Base-by-base conservation (phyloP, 2,888 invertebrate species). In the Latrodectus hesperus region DNA sequence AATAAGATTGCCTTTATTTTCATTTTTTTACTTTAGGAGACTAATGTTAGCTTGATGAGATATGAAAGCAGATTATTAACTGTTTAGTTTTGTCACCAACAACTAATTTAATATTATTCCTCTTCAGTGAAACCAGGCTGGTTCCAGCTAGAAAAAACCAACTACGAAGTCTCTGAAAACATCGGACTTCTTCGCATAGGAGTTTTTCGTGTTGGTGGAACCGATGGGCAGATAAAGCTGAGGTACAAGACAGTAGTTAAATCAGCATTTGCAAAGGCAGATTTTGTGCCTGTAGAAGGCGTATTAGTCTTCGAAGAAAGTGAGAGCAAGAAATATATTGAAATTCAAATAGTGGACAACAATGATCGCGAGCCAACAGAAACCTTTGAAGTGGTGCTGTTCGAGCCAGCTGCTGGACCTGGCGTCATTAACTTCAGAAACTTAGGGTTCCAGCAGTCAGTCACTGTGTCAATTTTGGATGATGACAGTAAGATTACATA, bases 301-400 rank as follows among this genome's bases (percentile, higher is more conserved):
- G 92, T 93, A 38, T 84, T 94, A 4, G 92, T 92, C 5, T 94
- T 94, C 91, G 92, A 92, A 72, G 92, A 93, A 6, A 92, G 93
- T 51, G 94, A 94, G 89, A 92, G 91, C 49, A 92, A 93, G 88
- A 93, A 93, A 90, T 91, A 92, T 89, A 90, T 94, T 17, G 91
- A 91, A 26, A 92, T 94, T 3, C 93, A 93, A 88, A 93, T 94
- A 85, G 91, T 94, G 5, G 93, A 94, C 85, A 94, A 94, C 90
- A 93, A 93, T 83, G 93, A 93, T 85, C 94, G 94, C 94, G 94
- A 94, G 91, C 94, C 94, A 0, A 94, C 94, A 90, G 94, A 94
- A 91, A 93, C 93, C 88, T 94, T 94, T 22, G 71, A 83, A 90
- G 22, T 91, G 91, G 65, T 76, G 14, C 51, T 86, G 38, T 38